Evolutionary conservation across 2,888 invertebrate genomes (phyloP).

Genomic region (Hemicrepidius hirtus): DNA sequence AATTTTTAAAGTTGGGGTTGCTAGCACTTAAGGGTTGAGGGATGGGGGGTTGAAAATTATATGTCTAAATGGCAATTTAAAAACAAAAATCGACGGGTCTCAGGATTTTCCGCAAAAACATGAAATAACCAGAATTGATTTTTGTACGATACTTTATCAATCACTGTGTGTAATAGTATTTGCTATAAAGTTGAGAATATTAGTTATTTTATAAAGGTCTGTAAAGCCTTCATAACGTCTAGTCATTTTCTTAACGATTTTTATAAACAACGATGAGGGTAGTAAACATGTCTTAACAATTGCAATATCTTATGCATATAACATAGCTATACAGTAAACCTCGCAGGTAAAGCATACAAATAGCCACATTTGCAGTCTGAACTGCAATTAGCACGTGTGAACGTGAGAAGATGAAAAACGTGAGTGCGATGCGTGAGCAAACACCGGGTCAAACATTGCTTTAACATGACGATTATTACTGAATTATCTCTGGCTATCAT

Average conservation of each 20-base stretch:
- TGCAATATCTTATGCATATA: slow-evolving; percentile 11
- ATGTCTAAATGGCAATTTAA: too few species aligned
- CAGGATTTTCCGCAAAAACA: too few species aligned
- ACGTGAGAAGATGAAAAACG: slow-evolving; percentile 60
- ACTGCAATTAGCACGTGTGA: slow-evolving; percentile 59
- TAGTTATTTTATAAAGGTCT: too few species aligned
- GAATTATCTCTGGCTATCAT: slow-evolving; percentile 6
- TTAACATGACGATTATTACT: slow-evolving; percentile 17
- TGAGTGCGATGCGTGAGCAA: slow-evolving; percentile 58
- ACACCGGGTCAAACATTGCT: slow-evolving; percentile 39
- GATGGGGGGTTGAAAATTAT: too few species aligned
- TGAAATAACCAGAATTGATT: too few species aligned
- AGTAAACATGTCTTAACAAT: slow-evolving; percentile 19
- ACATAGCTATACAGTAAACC: not conserved
- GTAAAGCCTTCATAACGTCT: not conserved
- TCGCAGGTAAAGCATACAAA: slow-evolving; percentile 37
- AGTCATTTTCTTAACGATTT: not conserved
- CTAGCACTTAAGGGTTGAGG: too few species aligned
- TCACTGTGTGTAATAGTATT: too few species aligned
- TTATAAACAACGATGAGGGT: not conserved
- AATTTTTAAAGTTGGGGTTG: too few species aligned
- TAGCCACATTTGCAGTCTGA: slow-evolving; percentile 36
- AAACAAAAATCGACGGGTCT: too few species aligned
- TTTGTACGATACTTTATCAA: too few species aligned
- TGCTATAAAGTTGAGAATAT: too few species aligned